Evolutionary conservation across 1,140 invertebrate genomes (phyloP).

Genomic region (Neotoxoptera formosana): DNA sequence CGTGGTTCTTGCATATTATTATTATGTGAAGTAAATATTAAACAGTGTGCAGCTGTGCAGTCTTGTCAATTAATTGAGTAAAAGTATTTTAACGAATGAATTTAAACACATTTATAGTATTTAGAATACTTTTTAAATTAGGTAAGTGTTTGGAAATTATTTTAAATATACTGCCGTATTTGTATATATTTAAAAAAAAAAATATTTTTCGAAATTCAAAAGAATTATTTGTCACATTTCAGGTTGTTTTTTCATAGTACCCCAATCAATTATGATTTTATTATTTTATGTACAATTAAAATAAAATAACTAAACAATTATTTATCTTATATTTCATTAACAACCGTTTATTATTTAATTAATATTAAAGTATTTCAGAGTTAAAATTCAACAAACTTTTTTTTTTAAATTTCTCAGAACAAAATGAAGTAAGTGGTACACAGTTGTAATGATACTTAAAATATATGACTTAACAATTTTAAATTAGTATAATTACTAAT

Average conservation of each 20-base stretch:
- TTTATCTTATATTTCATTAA: no score
- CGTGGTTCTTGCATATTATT: neutral
- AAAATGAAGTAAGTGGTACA: neutral
- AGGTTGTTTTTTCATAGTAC: neutral
- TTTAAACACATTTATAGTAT: neutral
- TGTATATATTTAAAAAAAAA: neutral
- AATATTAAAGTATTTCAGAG: neutral
- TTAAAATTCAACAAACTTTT: neutral
- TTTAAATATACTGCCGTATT: neutral
- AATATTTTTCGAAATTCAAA: neutral
- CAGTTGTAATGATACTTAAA: no score
- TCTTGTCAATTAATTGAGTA: neutral
- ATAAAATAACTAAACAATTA: no score
- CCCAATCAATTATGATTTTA: neutral
- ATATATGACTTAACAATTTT: no score
- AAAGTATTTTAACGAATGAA: neutral
- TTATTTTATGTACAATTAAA: neutral
- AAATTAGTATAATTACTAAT: no score
- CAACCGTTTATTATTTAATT: no score
- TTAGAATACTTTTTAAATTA: no score
- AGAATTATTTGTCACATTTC: neutral
- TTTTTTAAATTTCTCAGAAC: neutral
- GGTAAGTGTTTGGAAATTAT: no score
- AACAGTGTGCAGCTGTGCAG: neutral
- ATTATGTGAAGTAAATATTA: neutral